Conservation (phyloP, 2,113 vertebrate genomes). For the Sylvilagus bachmani region DNA sequence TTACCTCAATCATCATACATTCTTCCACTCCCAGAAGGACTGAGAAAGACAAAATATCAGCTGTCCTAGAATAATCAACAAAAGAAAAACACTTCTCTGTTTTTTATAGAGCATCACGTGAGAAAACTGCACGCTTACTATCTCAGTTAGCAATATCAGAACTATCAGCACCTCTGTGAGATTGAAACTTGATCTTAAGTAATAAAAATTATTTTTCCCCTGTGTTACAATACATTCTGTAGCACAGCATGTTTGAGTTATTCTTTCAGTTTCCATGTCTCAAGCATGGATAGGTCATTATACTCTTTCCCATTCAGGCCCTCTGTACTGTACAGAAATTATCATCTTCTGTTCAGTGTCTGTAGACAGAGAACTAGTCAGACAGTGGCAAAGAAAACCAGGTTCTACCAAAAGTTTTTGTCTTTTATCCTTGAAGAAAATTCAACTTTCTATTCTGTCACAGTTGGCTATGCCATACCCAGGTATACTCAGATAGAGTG, state of each 20-base stretch:
- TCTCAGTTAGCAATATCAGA: slow-evolving; percentile 10
- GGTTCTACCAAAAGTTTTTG: background rate
- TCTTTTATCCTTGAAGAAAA: background rate
- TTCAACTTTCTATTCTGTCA: background rate
- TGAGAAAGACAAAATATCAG: background rate
- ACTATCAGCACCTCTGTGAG: background rate
- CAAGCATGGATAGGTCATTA: background rate
- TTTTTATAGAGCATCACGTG: background rate
- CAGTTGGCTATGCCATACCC: background rate
- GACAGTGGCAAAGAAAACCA: background rate
- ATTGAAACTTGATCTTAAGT: background rate
- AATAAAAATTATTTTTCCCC: background rate
- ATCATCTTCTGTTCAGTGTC: background rate
- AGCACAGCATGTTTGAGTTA: background rate
- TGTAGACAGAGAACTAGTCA: background rate
- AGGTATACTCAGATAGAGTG: background rate
- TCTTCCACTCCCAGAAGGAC: background rate
- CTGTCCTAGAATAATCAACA: background rate
- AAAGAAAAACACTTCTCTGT: background rate
- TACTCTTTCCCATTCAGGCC: background rate
- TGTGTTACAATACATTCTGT: background rate
- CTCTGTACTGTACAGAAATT: background rate
- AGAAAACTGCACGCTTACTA: slow-evolving; percentile 49
- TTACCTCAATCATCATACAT: background rate
- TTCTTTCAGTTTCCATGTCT: background rate